Evolutionary conservation across 1,140 invertebrate species (phyloP), one percentile per base, ranked within the genome.

Genomic region (Lepidurus apus): DNA sequence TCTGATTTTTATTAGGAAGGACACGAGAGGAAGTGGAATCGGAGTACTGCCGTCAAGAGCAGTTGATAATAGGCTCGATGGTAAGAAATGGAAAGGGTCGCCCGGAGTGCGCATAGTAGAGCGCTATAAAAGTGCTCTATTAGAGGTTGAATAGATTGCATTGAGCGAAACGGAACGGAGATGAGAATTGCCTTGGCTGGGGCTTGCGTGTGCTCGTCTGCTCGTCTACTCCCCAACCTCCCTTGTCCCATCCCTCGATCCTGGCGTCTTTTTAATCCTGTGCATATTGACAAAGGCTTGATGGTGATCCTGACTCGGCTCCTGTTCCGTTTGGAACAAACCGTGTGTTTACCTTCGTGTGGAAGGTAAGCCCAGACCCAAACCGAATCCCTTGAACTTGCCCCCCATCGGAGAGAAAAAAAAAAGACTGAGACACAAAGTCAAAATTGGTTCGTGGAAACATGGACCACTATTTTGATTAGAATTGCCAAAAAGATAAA

Each of bases 281-380:
- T 65, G 53, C 53, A 65, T 65, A 65, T 65, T 65, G 53, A 65
- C 53, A 65, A 65, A 65, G 53, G 53, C 53, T 65, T 65, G 53
- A 65, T 65, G 53, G 53, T 17, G 53, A 65, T 65, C 53, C 53
- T 21, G 53, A 65, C 53, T 65, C 9, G 53, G 53, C 53, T 65
- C 53, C 53, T 65, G 53, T 65, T 65, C 21, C 53, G 53, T 17
- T 65, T 21, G 21, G 53, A 65, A 21, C 53, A 65, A 65, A 21
- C 53, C 53, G 21, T 65, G 34, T 34, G 53, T 65, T 65, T 65
- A 65, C 53, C 53, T 65, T 65, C 4, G 9, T 65, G 53, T 21
- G 53, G 53, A 7, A 17, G n/a, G 53, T 65, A 65, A 65, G 53
- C 53, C 53, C 53, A 65, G 21, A 65, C 53, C 53, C 53, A 65